phyloP scores from a whole-genome alignment of 2,113 vertebrate genomes.

The Heterocephalus glaber region DNA sequence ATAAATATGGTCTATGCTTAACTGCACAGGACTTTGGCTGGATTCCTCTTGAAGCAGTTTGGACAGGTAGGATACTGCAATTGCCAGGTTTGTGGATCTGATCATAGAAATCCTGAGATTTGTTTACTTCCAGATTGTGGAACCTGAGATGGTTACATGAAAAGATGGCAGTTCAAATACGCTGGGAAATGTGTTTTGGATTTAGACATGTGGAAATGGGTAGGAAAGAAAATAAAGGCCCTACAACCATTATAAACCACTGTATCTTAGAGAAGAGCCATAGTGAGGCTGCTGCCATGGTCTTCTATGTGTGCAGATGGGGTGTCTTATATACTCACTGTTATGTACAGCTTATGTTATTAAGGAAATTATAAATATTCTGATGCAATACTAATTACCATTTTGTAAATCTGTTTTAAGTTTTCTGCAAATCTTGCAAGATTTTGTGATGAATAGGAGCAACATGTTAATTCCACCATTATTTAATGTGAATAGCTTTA shows the following conservation, averaged over 20 bases:
- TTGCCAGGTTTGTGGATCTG: neutral
- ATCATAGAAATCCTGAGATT: conserved; percentile 23
- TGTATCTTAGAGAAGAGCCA: neutral
- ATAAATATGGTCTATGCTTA: neutral
- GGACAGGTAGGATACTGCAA: conserved; percentile 10
- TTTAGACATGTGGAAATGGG: neutral
- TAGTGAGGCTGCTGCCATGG: neutral
- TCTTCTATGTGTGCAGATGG: neutral
- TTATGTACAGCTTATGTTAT: neutral
- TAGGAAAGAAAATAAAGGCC: conserved; percentile 41
- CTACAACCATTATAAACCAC: neutral
- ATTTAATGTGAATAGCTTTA: conserved; percentile 34
- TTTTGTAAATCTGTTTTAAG: neutral
- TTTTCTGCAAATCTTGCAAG: neutral
- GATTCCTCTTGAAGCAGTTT: conserved; percentile 35
- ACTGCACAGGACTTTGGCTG: conserved; percentile 23
- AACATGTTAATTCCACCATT: neutral
- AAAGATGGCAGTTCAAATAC: conserved; percentile 8
- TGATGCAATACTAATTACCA: neutral
- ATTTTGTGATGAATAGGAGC: neutral
- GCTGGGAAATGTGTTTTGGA: neutral
- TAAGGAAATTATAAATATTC: conserved; percentile 22
- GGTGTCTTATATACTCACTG: neutral
- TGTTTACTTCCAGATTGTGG: neutral
- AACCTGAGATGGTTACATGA: neutral